These are phyloP conservation scores for Marmota monax DNA, from an alignment of 2,113 vertebrate genomes.

Conservation along the genomic window DNA sequence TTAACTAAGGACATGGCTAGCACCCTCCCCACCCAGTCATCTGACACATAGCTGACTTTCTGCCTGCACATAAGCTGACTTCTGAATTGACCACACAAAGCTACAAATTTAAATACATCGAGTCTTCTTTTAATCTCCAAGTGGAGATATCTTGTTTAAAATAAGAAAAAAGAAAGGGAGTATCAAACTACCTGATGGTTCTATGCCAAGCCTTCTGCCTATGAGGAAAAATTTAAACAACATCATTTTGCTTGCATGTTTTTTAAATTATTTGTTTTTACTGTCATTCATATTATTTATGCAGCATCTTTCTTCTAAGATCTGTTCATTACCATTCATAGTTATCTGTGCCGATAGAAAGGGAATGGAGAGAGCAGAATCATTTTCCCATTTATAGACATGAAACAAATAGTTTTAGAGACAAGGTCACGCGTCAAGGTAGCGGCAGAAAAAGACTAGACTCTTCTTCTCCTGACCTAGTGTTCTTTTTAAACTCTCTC, in stretches of 20 bases:
- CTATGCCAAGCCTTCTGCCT: constrained; percentile 36
- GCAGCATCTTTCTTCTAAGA: neutral
- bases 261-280: constrained; percentile 36
- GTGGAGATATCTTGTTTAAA: neutral
- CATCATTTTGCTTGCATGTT: constrained; percentile 30
- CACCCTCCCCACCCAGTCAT: neutral
- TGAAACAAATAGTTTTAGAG: constrained; percentile 27
- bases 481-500: neutral
- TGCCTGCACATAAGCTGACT: neutral
- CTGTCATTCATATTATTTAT: neutral
- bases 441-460: neutral
- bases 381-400: constrained; percentile 26
- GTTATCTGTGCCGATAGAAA: neutral
- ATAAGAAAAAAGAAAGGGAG: neutral
- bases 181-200: neutral
- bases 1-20: constrained; percentile 14
- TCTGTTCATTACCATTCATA: neutral
- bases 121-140: constrained; percentile 27
- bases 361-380: neutral
- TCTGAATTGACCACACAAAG: neutral
- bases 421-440: neutral
- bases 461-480: neutral
- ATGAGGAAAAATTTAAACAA: constrained; percentile 31
- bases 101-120: constrained; percentile 54
- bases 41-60: neutral